A percentile compares a stretch with the other conserved stretches of the same genome.
Evolutionary conservation across 2,888 invertebrate species (phyloP).

Genomic region (Cryptocephalus primarius): DNA sequence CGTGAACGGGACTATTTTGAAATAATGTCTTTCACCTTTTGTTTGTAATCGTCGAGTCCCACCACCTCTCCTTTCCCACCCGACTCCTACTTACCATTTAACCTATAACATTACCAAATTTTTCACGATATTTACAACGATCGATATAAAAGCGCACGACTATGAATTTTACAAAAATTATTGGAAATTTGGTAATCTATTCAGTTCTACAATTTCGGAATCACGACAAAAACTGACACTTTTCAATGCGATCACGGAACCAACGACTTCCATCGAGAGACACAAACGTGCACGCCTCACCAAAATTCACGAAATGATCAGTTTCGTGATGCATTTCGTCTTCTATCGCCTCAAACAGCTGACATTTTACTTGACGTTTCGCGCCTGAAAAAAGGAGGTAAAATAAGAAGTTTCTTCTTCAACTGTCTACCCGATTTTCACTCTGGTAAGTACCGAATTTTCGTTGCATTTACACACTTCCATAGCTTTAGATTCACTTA

Average conservation of each 20-base stretch:
- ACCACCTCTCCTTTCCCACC: conserved; percentile 6
- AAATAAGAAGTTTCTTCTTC: too few species aligned
- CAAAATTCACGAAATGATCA: too few species aligned
- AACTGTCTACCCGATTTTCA: too few species aligned
- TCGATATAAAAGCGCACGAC: conserved; percentile 22
- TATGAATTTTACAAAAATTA: conserved; percentile 30
- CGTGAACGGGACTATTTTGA: conserved; percentile 16
- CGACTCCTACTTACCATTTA: conserved; percentile 26
- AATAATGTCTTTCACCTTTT: conserved; percentile 28
- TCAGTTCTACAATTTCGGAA: conserved; percentile 27
- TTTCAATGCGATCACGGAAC: conserved; percentile 1
- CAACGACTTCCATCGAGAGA: background rate
- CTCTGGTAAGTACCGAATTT: too few species aligned
- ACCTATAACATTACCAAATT: conserved; percentile 31
- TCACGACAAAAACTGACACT: conserved; percentile 31
- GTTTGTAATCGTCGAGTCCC: conserved; percentile 21
- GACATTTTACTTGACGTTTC: too few species aligned
- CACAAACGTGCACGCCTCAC: too few species aligned
- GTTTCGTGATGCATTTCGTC: too few species aligned
- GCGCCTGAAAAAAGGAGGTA: too few species aligned
- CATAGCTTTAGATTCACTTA: too few species aligned
- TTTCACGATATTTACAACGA: conserved; percentile 26
- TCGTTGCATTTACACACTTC: too few species aligned
- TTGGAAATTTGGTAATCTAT: conserved; percentile 28
- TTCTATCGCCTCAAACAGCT: too few species aligned